Percentiles rank a stretch among this genome's conserved stretches.
phyloP scores from a whole-genome alignment of 2,888 invertebrate genomes.

The Cecidostiba fungosa region DNA sequence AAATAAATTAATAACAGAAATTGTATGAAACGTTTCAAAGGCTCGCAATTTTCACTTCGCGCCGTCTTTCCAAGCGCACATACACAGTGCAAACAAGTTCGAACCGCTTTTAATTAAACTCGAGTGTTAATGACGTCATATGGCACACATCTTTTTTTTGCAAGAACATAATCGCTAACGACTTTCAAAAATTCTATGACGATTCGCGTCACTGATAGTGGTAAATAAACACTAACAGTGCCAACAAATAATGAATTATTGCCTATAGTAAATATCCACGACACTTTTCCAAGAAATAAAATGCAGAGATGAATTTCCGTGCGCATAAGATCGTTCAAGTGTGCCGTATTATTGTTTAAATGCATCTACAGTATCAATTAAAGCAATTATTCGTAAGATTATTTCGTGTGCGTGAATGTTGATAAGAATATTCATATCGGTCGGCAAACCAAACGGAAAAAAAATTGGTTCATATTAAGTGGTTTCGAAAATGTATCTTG shows the following conservation, averaged over 20 bases:
- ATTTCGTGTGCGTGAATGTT: no score
- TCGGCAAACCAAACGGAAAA: no score
- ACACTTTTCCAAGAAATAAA: not conserved
- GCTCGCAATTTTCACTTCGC: constrained; percentile 27
- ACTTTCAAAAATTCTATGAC: constrained; percentile 33
- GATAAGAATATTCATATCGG: no score
- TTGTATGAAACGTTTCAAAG: constrained; percentile 15
- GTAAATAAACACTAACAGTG: constrained; percentile 40
- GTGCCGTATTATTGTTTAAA: no score
- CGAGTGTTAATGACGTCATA: constrained; percentile 46
- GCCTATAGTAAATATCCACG: not conserved
- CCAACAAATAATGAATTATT: constrained; percentile 25
- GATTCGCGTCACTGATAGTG: constrained; percentile 11
- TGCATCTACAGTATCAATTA: no score
- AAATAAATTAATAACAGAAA: not conserved
- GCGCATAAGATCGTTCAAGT: not conserved
- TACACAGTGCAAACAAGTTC: constrained; percentile 28
- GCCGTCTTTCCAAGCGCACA: not conserved
- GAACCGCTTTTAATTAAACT: constrained; percentile 49
- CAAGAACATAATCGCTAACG: not conserved
- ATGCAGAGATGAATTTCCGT: not conserved
- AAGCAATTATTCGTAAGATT: no score
- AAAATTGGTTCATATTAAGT: no score
- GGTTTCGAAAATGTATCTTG: no score
- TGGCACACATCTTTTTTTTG: constrained; percentile 5